These are phyloP conservation scores for Oxyruncus cristatus DNA, from an alignment of 2,113 vertebrate species.

Conservation along the genomic window DNA sequence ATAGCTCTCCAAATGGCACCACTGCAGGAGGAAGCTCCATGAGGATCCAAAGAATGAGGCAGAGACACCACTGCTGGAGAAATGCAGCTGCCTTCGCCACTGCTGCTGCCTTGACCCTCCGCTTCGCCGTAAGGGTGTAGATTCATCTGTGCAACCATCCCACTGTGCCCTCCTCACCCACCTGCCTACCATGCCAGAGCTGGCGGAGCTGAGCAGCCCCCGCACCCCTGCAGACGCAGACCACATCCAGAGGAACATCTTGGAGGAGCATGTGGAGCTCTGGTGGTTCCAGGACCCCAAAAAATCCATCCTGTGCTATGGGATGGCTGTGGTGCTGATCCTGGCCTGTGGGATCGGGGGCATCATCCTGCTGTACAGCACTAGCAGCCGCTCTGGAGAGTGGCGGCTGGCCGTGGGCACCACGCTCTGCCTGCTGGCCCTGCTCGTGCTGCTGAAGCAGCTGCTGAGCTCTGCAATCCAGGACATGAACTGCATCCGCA, in stretches of 20 bases:
- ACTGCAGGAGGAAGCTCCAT: not conserved
- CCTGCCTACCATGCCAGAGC: slow-evolving; percentile 75
- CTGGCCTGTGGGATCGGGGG: slow-evolving; percentile 88
- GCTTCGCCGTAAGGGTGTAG: not conserved
- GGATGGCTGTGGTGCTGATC: slow-evolving; percentile 85
- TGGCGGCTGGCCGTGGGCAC: slow-evolving; percentile 91
- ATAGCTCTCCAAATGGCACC: not conserved
- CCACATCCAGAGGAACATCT: slow-evolving; percentile 83
- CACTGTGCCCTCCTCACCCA: not conserved
- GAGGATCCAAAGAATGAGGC: not conserved
- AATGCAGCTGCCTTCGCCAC: not conserved
- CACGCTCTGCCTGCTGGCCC: slow-evolving; percentile 88
- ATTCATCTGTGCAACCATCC: not conserved
- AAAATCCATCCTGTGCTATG: slow-evolving; percentile 89
- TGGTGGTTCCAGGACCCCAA: slow-evolving; percentile 96
- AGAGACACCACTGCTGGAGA: not conserved
- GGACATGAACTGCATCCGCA: slow-evolving; percentile 97
- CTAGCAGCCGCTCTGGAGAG: slow-evolving; percentile 92
- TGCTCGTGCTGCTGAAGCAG: slow-evolving; percentile 92
- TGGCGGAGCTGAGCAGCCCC: slow-evolving; percentile 75
- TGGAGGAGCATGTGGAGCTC: slow-evolving; percentile 95
- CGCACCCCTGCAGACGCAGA: slow-evolving; percentile 57
- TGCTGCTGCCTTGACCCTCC: not conserved
- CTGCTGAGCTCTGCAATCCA: slow-evolving; percentile 95
- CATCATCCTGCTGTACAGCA: slow-evolving; percentile 90